These are phyloP conservation scores for Holothuria glaberrima DNA, from an alignment of 35 echinoderm and acorn worm genomes.

Conservation along the genomic window DNA sequence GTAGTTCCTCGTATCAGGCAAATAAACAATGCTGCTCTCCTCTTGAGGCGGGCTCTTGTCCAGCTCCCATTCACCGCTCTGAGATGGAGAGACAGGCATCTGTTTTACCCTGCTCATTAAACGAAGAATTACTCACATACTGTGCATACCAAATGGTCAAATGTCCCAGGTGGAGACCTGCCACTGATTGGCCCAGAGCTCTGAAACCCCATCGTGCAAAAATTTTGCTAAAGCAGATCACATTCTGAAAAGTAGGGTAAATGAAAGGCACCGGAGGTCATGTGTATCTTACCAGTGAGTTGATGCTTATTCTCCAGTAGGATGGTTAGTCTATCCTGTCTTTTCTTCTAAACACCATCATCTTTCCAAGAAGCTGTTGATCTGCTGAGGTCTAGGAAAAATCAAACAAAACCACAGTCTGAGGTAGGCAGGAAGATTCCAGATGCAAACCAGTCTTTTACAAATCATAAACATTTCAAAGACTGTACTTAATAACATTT, in stretches of 20 bases:
- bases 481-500: too few species aligned
- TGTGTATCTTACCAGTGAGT: conserved; percentile 5
- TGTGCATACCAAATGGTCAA: conserved; percentile 52
- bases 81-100: conserved; percentile 28
- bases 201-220: conserved; percentile 27
- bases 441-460: too few species aligned
- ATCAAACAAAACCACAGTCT: conserved; percentile 1
- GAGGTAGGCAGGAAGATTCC: too few species aligned
- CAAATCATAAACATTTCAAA: too few species aligned
- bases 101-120: conserved; percentile 18
- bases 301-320: neutral
- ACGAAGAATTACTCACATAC: conserved; percentile 52
- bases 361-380: conserved; percentile 36
- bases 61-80: conserved; percentile 47
- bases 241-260: conserved; percentile 55
- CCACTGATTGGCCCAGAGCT: conserved; percentile 43
- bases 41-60: conserved; percentile 1
- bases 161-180: conserved; percentile 42
- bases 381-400: conserved; percentile 21
- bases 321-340: neutral
- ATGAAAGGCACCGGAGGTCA: conserved; percentile 35
- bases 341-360: conserved; percentile 17
- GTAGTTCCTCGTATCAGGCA: neutral
- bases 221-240: conserved; percentile 41
- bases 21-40: conserved; percentile 33